phyloP scores from a whole-genome alignment of 2,797 vertebrate species.

The Denticeps clupeoides region DNA sequence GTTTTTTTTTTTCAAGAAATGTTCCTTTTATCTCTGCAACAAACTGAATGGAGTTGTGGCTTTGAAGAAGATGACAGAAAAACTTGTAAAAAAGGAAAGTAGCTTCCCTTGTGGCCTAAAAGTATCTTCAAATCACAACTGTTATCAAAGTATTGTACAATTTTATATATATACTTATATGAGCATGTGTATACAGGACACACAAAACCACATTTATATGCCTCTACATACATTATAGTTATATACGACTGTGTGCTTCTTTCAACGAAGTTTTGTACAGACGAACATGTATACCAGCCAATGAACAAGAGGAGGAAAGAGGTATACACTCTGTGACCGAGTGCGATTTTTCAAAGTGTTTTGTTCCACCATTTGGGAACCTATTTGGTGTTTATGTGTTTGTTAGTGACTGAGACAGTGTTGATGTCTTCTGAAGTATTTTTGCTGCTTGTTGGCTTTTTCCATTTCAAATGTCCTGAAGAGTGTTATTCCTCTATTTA shows the following conservation, averaged over 20 bases:
- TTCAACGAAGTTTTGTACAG: slow-evolving; percentile 27
- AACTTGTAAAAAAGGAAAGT: slow-evolving; percentile 5
- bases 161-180: slow-evolving; percentile 19
- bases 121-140: slow-evolving; percentile 1
- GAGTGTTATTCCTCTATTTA: slow-evolving; percentile 2
- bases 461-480: slow-evolving; percentile 16
- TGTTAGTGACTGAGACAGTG: slow-evolving; percentile 6
- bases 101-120: neutral
- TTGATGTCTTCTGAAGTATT: slow-evolving; percentile 18
- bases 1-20: neutral
- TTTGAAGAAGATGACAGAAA: neutral
- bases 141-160: slow-evolving; percentile 17
- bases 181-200: slow-evolving; percentile 11
- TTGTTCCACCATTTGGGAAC: slow-evolving; percentile 4
- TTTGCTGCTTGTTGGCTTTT: slow-evolving; percentile 27
- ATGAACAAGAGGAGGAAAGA: slow-evolving; percentile 22
- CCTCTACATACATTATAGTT: slow-evolving; percentile 11
- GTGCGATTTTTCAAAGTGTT: slow-evolving; percentile 12
- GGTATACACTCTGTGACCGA: slow-evolving; percentile 22
- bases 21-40: neutral
- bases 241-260: slow-evolving; percentile 36
- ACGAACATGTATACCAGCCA: slow-evolving; percentile 26
- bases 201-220: slow-evolving; percentile 14
- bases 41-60: too few species aligned
- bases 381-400: slow-evolving; percentile 12